phyloP scores from a whole-genome alignment of 2,113 vertebrate genomes.

The Hydrolagus affinis region DNA sequence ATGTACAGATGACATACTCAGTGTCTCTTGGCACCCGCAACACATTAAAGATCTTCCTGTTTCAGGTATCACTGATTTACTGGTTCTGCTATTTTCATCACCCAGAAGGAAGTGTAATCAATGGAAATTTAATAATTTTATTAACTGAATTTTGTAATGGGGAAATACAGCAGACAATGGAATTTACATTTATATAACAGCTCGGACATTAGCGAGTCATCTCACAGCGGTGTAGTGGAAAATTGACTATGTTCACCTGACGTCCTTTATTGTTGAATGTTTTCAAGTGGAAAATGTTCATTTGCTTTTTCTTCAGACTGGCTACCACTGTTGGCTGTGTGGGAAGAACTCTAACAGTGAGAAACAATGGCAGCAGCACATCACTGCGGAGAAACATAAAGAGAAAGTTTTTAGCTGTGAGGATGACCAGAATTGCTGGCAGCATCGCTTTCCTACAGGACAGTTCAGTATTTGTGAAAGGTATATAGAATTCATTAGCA shows the following conservation, averaged over 20 bases:
- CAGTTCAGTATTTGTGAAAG: slow-evolving; percentile 86
- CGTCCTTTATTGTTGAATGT: background rate
- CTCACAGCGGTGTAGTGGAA: background rate
- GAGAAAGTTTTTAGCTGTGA: slow-evolving; percentile 93
- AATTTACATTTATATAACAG: no score
- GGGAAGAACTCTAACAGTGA: slow-evolving; percentile 98
- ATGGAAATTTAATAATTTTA: background rate
- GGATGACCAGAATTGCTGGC: slow-evolving; percentile 94
- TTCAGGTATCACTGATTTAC: no score
- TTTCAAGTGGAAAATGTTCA: background rate
- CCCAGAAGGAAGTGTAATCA: background rate
- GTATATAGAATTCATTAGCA: slow-evolving; percentile 45
- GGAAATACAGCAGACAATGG: no score
- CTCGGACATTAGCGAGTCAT: background rate
- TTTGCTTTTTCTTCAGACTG: slow-evolving; percentile 56
- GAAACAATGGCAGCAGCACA: slow-evolving; percentile 97
- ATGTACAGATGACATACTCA: no score
- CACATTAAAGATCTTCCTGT: no score
- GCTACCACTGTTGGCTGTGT: slow-evolving; percentile 97
- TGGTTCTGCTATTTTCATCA: no score
- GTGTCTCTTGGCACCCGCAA: no score
- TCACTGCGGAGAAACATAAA: slow-evolving; percentile 96
- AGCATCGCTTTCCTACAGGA: slow-evolving; percentile 91
- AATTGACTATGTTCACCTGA: background rate
- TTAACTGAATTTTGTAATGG: no score